phyloP scores from a whole-genome alignment of 1,140 invertebrate genomes.

The Phocides pigmalion region DNA sequence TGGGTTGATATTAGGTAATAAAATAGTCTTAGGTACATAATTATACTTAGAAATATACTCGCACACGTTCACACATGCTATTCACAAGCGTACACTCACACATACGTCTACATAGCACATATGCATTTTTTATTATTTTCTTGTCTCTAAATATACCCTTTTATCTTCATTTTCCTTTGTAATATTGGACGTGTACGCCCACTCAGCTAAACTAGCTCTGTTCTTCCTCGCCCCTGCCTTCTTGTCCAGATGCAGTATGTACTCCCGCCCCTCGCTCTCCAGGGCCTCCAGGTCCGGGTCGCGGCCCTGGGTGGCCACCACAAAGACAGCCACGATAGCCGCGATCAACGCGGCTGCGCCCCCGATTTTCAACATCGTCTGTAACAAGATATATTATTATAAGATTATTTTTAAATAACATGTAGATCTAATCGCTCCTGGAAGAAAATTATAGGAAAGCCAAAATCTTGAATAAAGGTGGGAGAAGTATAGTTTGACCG shows the following conservation, averaged over 20 bases:
- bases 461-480: no score
- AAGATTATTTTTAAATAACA: no score
- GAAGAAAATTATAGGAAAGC: no score
- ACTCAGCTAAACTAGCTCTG: slow-evolving; percentile 83
- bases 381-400: slow-evolving; percentile 47
- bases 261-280: slow-evolving; percentile 85
- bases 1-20: no score
- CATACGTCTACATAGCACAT: no score
- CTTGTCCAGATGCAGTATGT: slow-evolving; percentile 85
- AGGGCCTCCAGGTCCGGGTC: slow-evolving; percentile 84
- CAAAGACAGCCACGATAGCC: slow-evolving; percentile 73
- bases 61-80: no score
- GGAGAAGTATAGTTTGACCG: no score
- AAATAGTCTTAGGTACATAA: no score
- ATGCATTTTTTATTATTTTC: no score
- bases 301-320: slow-evolving; percentile 74
- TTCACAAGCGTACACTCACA: no score
- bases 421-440: no score
- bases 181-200: slow-evolving; percentile 90
- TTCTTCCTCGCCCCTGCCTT: slow-evolving; percentile 84
- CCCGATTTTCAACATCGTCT: slow-evolving; percentile 79
- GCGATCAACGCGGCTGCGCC: slow-evolving; percentile 70
- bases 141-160: slow-evolving; percentile 78
- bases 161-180: slow-evolving; percentile 87
- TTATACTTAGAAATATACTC: no score